Conservation (phyloP, 53 echinoderm and acorn worm genomes). For the Antedon mediterranea region DNA sequence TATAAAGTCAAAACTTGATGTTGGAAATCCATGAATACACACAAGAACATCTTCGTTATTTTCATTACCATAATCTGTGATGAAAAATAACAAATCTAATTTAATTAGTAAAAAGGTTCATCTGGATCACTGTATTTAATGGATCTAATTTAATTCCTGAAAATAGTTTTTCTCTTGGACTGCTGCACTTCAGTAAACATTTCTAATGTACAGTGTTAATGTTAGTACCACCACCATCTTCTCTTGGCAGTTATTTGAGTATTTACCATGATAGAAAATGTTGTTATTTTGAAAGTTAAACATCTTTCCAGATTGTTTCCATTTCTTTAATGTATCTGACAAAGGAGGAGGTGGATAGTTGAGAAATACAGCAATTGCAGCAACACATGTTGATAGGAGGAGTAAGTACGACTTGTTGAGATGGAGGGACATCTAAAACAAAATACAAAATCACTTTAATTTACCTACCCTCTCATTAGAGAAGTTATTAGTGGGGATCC, state of each 20-base stretch:
- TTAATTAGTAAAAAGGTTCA: too few relatives aligned
- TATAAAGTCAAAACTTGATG: constrained; percentile 66
- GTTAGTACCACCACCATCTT: too few relatives aligned
- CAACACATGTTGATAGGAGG: constrained; percentile 18
- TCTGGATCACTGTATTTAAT: too few relatives aligned
- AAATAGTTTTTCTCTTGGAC: too few relatives aligned
- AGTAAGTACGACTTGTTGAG: background rate
- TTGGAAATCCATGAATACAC: constrained; percentile 84
- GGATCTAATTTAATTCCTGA: too few relatives aligned
- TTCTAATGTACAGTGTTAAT: too few relatives aligned
- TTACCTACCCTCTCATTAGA: too few relatives aligned
- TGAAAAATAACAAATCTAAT: too few relatives aligned
- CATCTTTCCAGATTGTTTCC: constrained; percentile 44
- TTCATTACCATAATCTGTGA: too few relatives aligned
- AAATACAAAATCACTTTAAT: background rate
- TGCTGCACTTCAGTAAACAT: too few relatives aligned
- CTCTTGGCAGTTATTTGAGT: too few relatives aligned
- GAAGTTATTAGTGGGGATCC: too few relatives aligned
- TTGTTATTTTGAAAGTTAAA: constrained; percentile 49
- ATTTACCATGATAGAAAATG: constrained; percentile 68
- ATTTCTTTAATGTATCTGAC: constrained; percentile 30
- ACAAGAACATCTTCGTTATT: constrained; percentile 36
- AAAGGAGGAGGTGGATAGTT: constrained; percentile 62
- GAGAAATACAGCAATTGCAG: constrained; percentile 37
- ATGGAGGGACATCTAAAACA: background rate